Base-by-base conservation (phyloP, 2,797 vertebrate species). In the Oreochromis mossambicus region DNA sequence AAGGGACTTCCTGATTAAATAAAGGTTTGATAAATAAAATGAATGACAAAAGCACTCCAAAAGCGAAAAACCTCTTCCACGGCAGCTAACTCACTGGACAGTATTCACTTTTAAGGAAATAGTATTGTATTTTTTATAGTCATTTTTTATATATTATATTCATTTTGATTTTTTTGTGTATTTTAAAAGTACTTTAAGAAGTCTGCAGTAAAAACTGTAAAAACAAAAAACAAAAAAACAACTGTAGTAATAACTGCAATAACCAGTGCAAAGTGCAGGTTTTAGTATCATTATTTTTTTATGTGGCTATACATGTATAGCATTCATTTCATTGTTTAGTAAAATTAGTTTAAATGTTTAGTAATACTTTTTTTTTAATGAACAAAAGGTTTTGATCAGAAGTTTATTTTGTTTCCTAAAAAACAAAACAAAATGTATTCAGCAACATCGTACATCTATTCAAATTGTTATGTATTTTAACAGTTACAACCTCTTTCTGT, bases 321-420 rank as follows among this genome's bases (percentile, higher is more conserved):
- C 34, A 66, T 21, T 66, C 2, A 21, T 66, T 66, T 66, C 7
- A 66, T 14, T 38, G 34, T 21, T 66, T 38, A 21, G 4, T 66
- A 38, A 66, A 66, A 38, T 38, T 66, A 13, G 11, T 66, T 21
- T 21, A 2, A 38, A 0, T 2, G 1, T 66, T 66, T 2, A 66
- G 11, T 14, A 38, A 38, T 21, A 0, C 1, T 21, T 1, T 0
- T 26, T 26, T 34, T 5, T 36, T 21, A 63, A 21, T 38, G 61
- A 13, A 63, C 32, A 66, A 66, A 38, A 21, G 4, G 11, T 38
- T 63, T 63, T 2, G 61, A 38, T 38, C 11, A 66, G 19, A 66
- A 8, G 7, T 66, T 21, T 21, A 14, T 38, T 66, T 38, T 14
- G 7, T 38, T 38, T 38, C 19, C 61, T n/a, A 38, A 14, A 21